Percentiles rank a stretch among this genome's conserved stretches.
Conservation (phyloP, 2,888 invertebrate genomes). For the Hirtodrosophila alboralis region DNA sequence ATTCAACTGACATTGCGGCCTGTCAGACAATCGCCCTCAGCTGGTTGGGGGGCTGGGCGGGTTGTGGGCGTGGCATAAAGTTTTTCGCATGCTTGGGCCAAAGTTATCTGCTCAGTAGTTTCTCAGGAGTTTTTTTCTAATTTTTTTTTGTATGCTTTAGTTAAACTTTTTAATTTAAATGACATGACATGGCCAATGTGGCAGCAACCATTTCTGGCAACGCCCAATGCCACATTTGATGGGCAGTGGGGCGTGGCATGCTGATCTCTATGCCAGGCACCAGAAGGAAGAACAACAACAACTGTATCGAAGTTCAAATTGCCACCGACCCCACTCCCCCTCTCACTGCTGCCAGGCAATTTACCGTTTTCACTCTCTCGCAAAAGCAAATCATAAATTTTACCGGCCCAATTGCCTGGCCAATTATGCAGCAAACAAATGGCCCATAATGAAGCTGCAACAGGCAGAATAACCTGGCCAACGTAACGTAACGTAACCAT, state of each 20-base stretch:
- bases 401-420: conserved; percentile 69
- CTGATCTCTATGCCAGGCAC: conserved; percentile 62
- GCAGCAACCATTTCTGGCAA: conserved; percentile 30
- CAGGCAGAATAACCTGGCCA: too few relatives aligned
- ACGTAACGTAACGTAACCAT: too few relatives aligned
- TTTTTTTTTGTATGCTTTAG: conserved; percentile 40
- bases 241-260: conserved; percentile 66
- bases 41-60: background rate
- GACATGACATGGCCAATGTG: conserved; percentile 62
- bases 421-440: conserved; percentile 78
- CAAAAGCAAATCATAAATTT: conserved; percentile 67
- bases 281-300: conserved; percentile 45
- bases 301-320: conserved; percentile 39
- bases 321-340: background rate
- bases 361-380: conserved; percentile 42
- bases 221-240: conserved; percentile 67
- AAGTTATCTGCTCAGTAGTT: conserved; percentile 4
- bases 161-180: conserved; percentile 77
- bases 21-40: conserved; percentile 20
- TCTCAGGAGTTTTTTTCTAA: conserved; percentile 46
- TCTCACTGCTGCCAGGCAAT: conserved; percentile 19
- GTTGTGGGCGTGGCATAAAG: conserved; percentile 51
- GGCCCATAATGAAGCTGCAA: conserved; percentile 77
- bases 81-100: conserved; percentile 11
- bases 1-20: conserved; percentile 41